phyloP scores from a whole-genome alignment of 1,140 invertebrate species.

The Calycopis cecrops region DNA sequence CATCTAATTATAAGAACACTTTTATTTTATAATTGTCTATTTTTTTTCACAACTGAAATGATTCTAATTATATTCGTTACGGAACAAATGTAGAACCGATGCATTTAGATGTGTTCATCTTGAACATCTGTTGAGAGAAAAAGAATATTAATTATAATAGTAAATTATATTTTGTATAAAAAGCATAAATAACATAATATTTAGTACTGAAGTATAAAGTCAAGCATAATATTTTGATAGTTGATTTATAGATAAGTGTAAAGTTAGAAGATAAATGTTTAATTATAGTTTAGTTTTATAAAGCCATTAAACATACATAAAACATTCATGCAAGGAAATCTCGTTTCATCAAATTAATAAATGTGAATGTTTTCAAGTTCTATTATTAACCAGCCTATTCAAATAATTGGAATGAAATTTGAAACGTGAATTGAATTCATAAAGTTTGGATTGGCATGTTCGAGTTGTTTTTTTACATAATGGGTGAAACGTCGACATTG shows the following conservation, averaged over 20 bases:
- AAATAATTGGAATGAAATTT: background rate
- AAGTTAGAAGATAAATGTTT: too few species aligned
- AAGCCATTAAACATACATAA: constrained; percentile 15
- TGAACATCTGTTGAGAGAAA: constrained; percentile 79
- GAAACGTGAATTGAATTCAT: background rate
- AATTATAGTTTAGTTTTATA: background rate
- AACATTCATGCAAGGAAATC: constrained; percentile 76
- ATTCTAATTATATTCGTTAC: constrained; percentile 15
- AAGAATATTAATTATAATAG: constrained; percentile 48
- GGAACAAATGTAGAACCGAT: constrained; percentile 18
- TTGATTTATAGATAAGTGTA: too few species aligned
- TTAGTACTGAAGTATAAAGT: too few species aligned
- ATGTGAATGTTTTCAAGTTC: background rate
- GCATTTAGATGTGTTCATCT: constrained; percentile 76
- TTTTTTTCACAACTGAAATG: constrained; percentile 28
- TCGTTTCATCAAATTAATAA: constrained; percentile 55
- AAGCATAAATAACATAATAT: constrained; percentile 20
- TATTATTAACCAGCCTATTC: too few species aligned
- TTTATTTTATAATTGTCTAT: constrained; percentile 48
- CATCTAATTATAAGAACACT: constrained; percentile 70
- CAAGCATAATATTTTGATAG: too few species aligned
- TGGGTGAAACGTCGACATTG: background rate
- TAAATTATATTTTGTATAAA: constrained; percentile 20
- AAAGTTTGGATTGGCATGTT: background rate
- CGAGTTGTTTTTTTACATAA: background rate